Conservation (phyloP, 2,888 invertebrate genomes). For the Monopis laevigella region DNA sequence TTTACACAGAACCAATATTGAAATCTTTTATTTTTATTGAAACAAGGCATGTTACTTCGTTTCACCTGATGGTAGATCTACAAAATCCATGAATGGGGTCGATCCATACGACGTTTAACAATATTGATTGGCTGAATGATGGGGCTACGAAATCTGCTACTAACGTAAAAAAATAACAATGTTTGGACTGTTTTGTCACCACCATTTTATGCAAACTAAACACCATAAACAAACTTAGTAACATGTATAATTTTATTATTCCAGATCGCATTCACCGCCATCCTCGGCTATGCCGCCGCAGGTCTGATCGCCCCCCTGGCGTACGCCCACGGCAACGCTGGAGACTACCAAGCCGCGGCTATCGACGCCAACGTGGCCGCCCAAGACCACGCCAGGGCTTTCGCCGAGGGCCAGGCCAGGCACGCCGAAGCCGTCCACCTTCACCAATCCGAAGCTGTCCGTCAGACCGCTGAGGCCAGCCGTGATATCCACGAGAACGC, state of each 20-base stretch:
- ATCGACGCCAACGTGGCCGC: slow-evolving; percentile 43
- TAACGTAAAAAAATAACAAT: too few relatives aligned
- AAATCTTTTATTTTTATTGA: too few relatives aligned
- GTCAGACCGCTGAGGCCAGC: slow-evolving; percentile 28
- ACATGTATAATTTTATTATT: background rate
- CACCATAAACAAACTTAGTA: background rate
- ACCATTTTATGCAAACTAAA: too few relatives aligned
- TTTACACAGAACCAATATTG: too few relatives aligned
- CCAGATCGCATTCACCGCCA: slow-evolving; percentile 56
- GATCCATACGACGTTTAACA: too few relatives aligned
- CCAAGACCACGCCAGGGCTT: slow-evolving; percentile 34
- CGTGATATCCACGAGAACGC: slow-evolving; percentile 28
- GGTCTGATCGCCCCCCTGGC: slow-evolving; percentile 40
- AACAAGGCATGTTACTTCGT: too few relatives aligned
- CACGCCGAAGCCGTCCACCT: slow-evolving; percentile 40
- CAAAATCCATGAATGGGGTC: too few relatives aligned
- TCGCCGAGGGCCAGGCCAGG: slow-evolving; percentile 40
- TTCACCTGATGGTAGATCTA: too few relatives aligned
- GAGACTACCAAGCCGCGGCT: slow-evolving; percentile 48
- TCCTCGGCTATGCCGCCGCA: slow-evolving; percentile 60
- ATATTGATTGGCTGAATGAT: too few relatives aligned
- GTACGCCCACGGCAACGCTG: slow-evolving; percentile 39
- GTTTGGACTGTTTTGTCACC: too few relatives aligned
- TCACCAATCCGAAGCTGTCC: slow-evolving; percentile 26
- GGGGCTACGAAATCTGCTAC: too few relatives aligned